Evolutionary conservation across 2,888 invertebrate genomes (phyloP), one percentile per base, ranked within the genome.

Genomic region (Lithosia quadra): DNA sequence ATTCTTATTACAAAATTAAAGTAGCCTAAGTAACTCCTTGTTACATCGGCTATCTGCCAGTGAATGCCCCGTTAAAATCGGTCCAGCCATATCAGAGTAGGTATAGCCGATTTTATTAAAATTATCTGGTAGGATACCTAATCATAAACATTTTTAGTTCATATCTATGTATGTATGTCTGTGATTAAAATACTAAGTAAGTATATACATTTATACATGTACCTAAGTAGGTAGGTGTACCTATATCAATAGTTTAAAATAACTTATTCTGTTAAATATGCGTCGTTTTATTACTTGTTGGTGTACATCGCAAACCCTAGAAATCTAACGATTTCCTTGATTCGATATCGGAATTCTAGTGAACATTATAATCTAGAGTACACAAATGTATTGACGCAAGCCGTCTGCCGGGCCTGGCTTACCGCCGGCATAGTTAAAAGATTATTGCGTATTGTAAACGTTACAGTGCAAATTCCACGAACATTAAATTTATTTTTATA

Each of bases 291-390:
- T 56, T 24, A 28, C 15, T n/a, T 63, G 66, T 65, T 58, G 57
- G 11, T 73, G 36, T 60, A 33, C 67, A 73, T 57, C 39, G n/a
- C 71, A 75, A 82, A 78, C 70, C 74, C 59, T n/a, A 63, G 67
- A 60, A 76, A 68, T n/a, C n/a, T 67, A 78, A 73, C 59, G 49
- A 69, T 71, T 72, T 70, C 73, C 71, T 78, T 79, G 75, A 82
- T 84, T 78, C 69, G 76, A 78, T 86, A 86, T 85, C 85, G 66
- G 34, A 73, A 68, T 79, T 69, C 69, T 39, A 63, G 43, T 43
- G 18, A 70, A 63, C 24, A 67, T n/a, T n/a, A n/a, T 53, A 36
- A 62, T 56, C 39, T 61, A 43, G 15, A 53, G 62, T 63, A 63
- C 49, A 53, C 53, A 66, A 34, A 66, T 33, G 61, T 62, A 62